These are phyloP conservation scores for Eurypyga helias DNA, from an alignment of 2,113 vertebrate genomes.

Conservation along the genomic window DNA sequence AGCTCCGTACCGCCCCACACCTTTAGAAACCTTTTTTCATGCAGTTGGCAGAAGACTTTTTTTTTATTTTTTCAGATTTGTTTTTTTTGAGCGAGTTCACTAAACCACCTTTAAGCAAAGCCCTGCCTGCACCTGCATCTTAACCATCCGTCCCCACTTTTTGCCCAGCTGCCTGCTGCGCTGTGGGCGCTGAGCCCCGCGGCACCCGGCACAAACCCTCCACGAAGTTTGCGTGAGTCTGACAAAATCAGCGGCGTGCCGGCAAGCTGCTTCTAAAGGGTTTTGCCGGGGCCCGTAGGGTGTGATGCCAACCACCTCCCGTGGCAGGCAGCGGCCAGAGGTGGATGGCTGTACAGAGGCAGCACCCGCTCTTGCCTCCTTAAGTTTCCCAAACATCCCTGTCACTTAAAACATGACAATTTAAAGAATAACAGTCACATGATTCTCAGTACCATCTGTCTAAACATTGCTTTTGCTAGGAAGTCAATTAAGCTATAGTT, in stretches of 20 bases:
- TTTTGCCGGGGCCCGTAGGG: neutral
- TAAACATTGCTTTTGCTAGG: constrained; percentile 43
- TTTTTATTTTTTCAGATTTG: neutral
- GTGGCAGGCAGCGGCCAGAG: rapidly evolving
- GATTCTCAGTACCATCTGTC: constrained; percentile 15
- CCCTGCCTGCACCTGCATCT: neutral
- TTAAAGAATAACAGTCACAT: neutral
- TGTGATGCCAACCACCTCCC: neutral
- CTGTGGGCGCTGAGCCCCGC: neutral
- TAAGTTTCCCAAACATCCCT: neutral
- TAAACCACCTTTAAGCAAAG: neutral
- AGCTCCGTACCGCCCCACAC: neutral
- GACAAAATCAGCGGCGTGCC: neutral
- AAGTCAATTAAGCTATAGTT: constrained; percentile 18
- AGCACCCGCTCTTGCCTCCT: neutral
- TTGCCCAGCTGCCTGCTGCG: neutral
- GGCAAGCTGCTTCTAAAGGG: neutral
- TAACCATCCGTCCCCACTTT: neutral
- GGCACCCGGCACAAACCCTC: rapidly evolving
- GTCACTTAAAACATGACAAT: neutral
- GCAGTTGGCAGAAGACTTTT: neutral
- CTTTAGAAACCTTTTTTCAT: neutral
- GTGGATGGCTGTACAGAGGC: rapidly evolving
- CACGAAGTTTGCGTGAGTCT: rapidly evolving
- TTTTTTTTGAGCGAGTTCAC: neutral